phyloP scores from a whole-genome alignment of 2,888 invertebrate genomes.

The Sinelater perroti region DNA sequence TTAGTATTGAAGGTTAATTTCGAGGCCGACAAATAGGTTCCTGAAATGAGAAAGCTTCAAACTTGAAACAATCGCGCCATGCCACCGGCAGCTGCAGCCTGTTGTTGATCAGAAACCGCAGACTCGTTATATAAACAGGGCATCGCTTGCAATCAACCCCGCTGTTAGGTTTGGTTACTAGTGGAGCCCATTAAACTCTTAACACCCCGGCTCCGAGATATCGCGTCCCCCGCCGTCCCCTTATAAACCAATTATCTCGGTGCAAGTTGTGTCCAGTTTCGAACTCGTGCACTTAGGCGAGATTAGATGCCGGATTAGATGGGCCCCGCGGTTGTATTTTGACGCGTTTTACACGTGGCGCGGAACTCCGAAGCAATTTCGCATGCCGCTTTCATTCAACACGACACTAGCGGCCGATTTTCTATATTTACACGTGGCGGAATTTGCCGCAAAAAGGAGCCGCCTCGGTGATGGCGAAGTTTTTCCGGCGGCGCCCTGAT shows the following conservation, averaged over 20 bases:
- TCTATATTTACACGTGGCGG: slow-evolving; percentile 18
- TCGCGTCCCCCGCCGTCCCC: slow-evolving; percentile 31
- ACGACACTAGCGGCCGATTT: slow-evolving; percentile 14
- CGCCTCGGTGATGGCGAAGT: background rate
- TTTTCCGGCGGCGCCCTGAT: background rate
- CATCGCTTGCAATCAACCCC: slow-evolving; percentile 35
- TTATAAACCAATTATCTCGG: slow-evolving; percentile 46
- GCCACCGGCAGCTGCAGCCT: slow-evolving; percentile 29
- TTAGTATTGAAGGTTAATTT: too few species aligned
- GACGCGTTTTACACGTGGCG: slow-evolving; percentile 25
- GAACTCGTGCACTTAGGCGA: slow-evolving; percentile 42
- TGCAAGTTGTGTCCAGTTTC: slow-evolving; percentile 45
- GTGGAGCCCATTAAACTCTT: slow-evolving; percentile 40
- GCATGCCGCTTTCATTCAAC: slow-evolving; percentile 15
- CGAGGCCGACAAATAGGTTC: too few species aligned
- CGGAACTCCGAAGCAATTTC: slow-evolving; percentile 16
- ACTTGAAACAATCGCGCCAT: slow-evolving; percentile 10
- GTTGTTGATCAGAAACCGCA: slow-evolving; percentile 36
- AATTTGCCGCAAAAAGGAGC: slow-evolving; percentile 15
- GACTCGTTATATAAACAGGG: slow-evolving; percentile 37
- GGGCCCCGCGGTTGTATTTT: slow-evolving; percentile 20
- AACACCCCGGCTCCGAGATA: slow-evolving; percentile 39
- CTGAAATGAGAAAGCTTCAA: too few species aligned
- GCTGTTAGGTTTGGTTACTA: slow-evolving; percentile 38
- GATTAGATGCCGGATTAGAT: slow-evolving; percentile 31